Percentiles rank a stretch among this genome's conserved stretches.
These are phyloP conservation scores for Tineola bisselliella DNA, from an alignment of 2,888 invertebrate species.

Conservation along the genomic window DNA sequence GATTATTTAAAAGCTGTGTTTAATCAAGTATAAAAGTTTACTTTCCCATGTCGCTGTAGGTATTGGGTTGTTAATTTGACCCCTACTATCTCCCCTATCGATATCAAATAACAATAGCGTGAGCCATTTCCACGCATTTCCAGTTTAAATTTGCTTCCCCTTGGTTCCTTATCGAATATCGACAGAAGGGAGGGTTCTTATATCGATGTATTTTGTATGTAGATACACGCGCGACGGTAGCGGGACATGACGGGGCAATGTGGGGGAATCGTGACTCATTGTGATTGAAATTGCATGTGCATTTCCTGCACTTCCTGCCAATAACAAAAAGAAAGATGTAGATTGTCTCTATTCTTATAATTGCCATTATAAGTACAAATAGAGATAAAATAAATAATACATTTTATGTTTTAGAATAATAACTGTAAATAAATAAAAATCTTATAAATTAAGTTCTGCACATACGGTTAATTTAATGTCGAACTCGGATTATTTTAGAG, in stretches of 20 bases:
- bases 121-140: slow-evolving; percentile 61
- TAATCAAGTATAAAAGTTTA: not conserved
- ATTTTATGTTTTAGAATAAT: too few species aligned
- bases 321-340: not conserved
- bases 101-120: slow-evolving; percentile 47
- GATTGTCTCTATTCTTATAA: not conserved
- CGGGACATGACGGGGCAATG: slow-evolving; percentile 1
- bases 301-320: slow-evolving; percentile 10
- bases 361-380: too few species aligned
- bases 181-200: not conserved
- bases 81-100: slow-evolving; percentile 34
- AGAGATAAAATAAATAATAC: too few species aligned
- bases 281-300: slow-evolving; percentile 13
- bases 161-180: slow-evolving; percentile 6
- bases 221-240: not conserved
- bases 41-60: slow-evolving; percentile 1
- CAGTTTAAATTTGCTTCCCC: slow-evolving; percentile 52
- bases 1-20: slow-evolving; percentile 6
- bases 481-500: not conserved
- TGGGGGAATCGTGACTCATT: slow-evolving; percentile 14
- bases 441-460: too few species aligned
- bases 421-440: too few species aligned
- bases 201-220: slow-evolving; percentile 7
- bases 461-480: too few species aligned
- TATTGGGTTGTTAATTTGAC: slow-evolving; percentile 23